Evolutionary conservation across 2,888 invertebrate species (phyloP).

Genomic region (Gymnocheta viridis): DNA sequence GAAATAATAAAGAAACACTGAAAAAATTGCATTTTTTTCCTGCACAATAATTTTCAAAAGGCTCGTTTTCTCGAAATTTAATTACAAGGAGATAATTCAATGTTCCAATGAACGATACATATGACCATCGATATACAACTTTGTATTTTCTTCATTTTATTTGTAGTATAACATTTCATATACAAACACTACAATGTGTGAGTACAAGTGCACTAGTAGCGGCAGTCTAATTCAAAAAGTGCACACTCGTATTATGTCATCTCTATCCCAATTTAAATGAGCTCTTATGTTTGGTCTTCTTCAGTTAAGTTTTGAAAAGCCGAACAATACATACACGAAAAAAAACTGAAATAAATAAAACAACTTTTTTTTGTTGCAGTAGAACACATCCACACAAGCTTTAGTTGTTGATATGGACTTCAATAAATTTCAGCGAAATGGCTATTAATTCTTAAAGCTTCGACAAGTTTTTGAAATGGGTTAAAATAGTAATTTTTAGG

Average conservation of each 20-base stretch:
- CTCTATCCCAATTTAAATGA: constrained; percentile 19
- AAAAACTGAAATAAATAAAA: not conserved
- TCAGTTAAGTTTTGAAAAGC: constrained; percentile 32
- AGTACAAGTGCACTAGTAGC: not conserved
- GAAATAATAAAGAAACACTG: too few species aligned
- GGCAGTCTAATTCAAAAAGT: not conserved
- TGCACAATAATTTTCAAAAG: too few species aligned
- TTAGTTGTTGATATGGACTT: constrained; percentile 18
- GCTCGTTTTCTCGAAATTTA: too few species aligned
- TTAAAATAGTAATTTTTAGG: constrained; percentile 57
- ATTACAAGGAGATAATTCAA: too few species aligned
- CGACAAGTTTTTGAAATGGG: constrained; percentile 74
- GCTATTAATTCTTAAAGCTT: constrained; percentile 77
- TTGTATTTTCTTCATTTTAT: too few species aligned
- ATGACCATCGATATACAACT: too few species aligned
- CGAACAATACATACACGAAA: constrained; percentile 20
- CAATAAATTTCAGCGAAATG: constrained; percentile 74
- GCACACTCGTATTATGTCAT: not conserved
- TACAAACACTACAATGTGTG: too few species aligned
- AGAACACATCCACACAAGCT: constrained; percentile 26
- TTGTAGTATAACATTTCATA: too few species aligned
- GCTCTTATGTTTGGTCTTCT: constrained; percentile 1
- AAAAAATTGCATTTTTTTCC: too few species aligned
- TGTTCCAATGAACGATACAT: too few species aligned
- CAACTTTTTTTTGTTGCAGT: not conserved